Evolutionary conservation across 2,888 invertebrate genomes (phyloP).

Genomic region (Macroteleia sp.): DNA sequence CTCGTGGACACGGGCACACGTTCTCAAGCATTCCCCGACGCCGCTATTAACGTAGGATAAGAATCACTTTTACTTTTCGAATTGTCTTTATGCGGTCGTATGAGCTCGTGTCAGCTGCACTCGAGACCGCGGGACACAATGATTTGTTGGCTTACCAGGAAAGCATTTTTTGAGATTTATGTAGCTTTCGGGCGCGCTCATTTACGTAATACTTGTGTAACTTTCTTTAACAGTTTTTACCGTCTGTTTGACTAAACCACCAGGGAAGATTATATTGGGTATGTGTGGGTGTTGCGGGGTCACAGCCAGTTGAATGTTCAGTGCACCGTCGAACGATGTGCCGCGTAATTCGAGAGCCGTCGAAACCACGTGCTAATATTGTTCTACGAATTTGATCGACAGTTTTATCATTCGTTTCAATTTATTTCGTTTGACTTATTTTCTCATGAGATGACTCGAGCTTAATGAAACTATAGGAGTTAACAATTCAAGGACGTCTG

Average conservation of each 20-base stretch:
- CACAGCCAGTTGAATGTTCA: not conserved
- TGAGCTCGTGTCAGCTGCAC: constrained; percentile 22
- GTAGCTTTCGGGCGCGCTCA: constrained; percentile 7
- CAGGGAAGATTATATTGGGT: not conserved
- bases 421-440: too few species aligned
- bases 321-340: not conserved
- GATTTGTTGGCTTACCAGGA: constrained; percentile 24
- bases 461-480: not conserved
- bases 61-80: constrained; percentile 43
- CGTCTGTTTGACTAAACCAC: not conserved
- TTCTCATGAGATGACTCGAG: too few species aligned
- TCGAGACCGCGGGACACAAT: constrained; percentile 17
- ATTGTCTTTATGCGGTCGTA: constrained; percentile 16
- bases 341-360: not conserved
- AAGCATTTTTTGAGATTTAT: constrained; percentile 31
- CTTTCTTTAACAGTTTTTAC: constrained; percentile 31
- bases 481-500: not conserved
- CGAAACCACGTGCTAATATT: too few species aligned
- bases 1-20: too few species aligned
- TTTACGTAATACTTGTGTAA: constrained; percentile 42
- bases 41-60: not conserved
- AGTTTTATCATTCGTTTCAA: too few species aligned
- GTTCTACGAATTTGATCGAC: too few species aligned
- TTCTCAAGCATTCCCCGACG: not conserved
- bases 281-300: constrained; percentile 2